These are phyloP conservation scores for Pollenia labialis DNA, from an alignment of 2,888 invertebrate genomes.

Conservation along the genomic window DNA sequence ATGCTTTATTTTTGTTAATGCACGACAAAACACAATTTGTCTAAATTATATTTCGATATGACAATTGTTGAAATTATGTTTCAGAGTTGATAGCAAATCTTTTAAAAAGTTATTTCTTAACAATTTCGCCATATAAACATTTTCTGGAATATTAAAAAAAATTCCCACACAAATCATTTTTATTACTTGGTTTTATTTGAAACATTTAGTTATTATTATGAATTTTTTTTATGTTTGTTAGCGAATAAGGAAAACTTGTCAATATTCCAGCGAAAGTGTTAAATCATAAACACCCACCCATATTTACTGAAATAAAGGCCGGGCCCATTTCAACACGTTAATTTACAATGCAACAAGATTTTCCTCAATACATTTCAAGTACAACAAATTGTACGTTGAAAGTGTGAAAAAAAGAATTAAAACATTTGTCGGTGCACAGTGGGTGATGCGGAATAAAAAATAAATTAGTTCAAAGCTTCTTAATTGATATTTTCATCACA, in stretches of 20 bases:
- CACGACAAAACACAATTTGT: background rate
- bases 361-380: slow-evolving; percentile 53
- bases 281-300: slow-evolving; percentile 72
- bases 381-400: slow-evolving; percentile 66
- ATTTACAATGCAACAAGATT: slow-evolving; percentile 61
- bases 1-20: too few species aligned
- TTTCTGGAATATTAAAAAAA: slow-evolving; percentile 1
- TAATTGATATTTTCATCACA: too few species aligned
- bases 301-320: slow-evolving; percentile 60
- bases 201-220: slow-evolving; percentile 7
- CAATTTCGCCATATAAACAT: slow-evolving; percentile 8
- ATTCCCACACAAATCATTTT: slow-evolving; percentile 64
- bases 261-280: slow-evolving; percentile 73
- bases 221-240: slow-evolving; percentile 5
- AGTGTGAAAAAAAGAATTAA: slow-evolving; percentile 46
- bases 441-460: background rate
- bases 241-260: slow-evolving; percentile 67
- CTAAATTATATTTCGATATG: background rate
- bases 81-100: background rate
- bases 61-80: slow-evolving; percentile 26
- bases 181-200: background rate
- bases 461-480: too few species aligned
- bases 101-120: background rate
- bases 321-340: slow-evolving; percentile 70
- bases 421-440: slow-evolving; percentile 22